These are phyloP conservation scores for Geococcyx californianus DNA, from an alignment of 2,113 vertebrate species.

Conservation along the genomic window DNA sequence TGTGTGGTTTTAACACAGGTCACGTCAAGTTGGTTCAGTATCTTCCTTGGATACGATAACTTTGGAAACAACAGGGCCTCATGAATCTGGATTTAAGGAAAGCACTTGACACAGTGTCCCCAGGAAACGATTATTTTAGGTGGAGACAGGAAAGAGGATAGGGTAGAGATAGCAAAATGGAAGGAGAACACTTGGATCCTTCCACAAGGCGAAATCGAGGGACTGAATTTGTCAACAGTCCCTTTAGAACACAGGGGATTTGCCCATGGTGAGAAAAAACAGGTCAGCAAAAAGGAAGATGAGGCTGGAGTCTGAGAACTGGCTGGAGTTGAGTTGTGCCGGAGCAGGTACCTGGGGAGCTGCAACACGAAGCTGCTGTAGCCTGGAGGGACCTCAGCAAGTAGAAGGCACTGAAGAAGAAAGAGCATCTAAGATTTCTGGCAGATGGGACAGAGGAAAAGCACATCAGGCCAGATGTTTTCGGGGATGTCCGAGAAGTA, in stretches of 20 bases:
- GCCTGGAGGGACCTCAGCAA: background rate
- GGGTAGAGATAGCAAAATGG: background rate
- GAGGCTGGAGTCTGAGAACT: background rate
- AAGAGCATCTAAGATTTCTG: background rate
- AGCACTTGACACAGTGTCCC: background rate
- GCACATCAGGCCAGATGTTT: background rate
- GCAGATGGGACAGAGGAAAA: background rate
- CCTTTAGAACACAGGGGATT: background rate
- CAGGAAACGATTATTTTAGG: background rate
- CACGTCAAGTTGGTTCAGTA: background rate
- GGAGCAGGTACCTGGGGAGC: background rate
- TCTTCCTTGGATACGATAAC: background rate
- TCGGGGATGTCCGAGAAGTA: background rate
- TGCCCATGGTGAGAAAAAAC: background rate
- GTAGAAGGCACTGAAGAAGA: background rate
- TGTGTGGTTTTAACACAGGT: background rate
- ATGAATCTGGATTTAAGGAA: background rate
- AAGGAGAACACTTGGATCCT: background rate
- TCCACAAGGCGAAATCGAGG: background rate
- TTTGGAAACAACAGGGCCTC: background rate
- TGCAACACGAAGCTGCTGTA: background rate
- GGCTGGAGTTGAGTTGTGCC: background rate
- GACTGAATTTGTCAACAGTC: background rate
- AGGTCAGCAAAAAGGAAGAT: background rate
- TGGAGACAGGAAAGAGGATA: background rate